These are phyloP conservation scores for Phallusia fumigata DNA, from an alignment of 23 tunicate species.

Conservation along the genomic window DNA sequence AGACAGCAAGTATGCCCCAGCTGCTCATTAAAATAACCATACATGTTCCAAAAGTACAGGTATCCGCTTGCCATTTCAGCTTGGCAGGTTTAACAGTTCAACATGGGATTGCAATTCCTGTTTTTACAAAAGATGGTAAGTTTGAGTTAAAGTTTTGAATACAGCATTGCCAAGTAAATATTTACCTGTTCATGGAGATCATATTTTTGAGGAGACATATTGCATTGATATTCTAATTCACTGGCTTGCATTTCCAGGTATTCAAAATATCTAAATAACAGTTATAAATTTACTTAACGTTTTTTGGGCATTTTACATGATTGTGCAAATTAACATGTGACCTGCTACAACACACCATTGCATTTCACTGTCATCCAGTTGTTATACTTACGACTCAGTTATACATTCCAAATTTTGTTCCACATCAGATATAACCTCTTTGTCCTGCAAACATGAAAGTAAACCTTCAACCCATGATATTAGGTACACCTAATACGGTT, in stretches of 20 bases:
- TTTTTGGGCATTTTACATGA: background rate
- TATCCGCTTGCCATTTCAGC: too few species aligned
- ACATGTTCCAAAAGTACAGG: too few species aligned
- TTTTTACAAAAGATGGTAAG: too few species aligned
- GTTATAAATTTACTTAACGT: background rate
- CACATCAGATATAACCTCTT: background rate
- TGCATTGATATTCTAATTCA: background rate
- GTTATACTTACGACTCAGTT: background rate
- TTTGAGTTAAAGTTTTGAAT: too few species aligned
- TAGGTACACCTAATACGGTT: too few species aligned
- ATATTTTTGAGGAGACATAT: background rate
- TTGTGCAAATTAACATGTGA: too few species aligned
- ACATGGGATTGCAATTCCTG: background rate
- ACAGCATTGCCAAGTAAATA: too few species aligned
- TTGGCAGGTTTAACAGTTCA: background rate
- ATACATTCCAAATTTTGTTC: background rate
- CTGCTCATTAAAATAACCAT: too few species aligned
- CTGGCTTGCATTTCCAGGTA: constrained; percentile 1
- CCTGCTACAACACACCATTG: too few species aligned
- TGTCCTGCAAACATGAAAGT: background rate
- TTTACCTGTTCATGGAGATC: background rate
- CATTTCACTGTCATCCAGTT: too few species aligned
- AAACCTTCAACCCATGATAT: too few species aligned
- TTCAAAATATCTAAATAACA: background rate
- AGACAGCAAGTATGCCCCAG: too few species aligned